These are phyloP conservation scores for Pogonomyrmex californicus DNA, from an alignment of 1,140 invertebrate species.

Conservation along the genomic window DNA sequence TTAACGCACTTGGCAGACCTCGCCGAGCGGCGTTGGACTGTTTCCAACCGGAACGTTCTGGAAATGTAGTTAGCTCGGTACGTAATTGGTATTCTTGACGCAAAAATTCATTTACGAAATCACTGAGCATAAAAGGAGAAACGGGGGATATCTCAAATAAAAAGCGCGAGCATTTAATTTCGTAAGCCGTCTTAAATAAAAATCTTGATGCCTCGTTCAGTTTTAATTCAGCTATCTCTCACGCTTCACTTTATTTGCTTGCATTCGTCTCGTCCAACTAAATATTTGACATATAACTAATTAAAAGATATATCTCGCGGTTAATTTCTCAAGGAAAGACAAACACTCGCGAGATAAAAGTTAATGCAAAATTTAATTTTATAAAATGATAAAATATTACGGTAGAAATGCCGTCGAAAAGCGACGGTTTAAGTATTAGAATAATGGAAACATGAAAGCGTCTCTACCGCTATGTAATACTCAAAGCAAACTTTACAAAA, in stretches of 20 bases:
- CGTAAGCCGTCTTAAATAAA: constrained; percentile 36
- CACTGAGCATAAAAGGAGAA: constrained; percentile 55
- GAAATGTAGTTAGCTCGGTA: constrained; percentile 62
- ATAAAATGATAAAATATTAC: constrained; percentile 1
- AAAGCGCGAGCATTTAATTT: constrained; percentile 47
- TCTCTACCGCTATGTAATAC: neutral
- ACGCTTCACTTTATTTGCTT: constrained; percentile 13
- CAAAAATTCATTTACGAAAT: constrained; percentile 73
- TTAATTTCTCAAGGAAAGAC: neutral
- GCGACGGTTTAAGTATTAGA: neutral
- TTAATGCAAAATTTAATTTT: constrained; percentile 18
- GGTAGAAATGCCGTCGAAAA: neutral
- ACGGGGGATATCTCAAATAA: constrained; percentile 68
- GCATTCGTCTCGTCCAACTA: neutral
- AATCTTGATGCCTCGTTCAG: constrained; percentile 39
- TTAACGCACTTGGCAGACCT: constrained; percentile 76
- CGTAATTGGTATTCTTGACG: constrained; percentile 75
- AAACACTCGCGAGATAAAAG: constrained; percentile 3
- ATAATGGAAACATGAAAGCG: neutral
- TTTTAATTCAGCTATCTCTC: constrained; percentile 24
- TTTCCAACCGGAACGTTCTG: constrained; percentile 66
- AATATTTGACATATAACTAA: constrained; percentile 44
- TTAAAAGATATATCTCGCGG: constrained; percentile 39
- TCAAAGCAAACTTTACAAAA: neutral
- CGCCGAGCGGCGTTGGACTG: constrained; percentile 67